Base-by-base conservation (phyloP, 1,140 invertebrate species). In the Drosophila oshimai region DNA sequence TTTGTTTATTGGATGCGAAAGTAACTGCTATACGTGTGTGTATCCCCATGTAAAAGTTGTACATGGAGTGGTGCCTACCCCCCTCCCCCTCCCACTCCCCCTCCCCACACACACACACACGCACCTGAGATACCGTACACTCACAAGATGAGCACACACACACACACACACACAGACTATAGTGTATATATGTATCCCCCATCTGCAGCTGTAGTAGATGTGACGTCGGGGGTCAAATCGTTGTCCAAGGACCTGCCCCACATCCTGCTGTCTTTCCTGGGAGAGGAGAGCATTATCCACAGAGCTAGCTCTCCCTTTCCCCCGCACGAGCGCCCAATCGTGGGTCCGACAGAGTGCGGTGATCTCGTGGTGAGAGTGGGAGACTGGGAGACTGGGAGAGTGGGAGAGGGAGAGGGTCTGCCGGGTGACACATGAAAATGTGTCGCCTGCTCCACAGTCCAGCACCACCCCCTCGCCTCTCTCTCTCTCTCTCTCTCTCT, bases 371-470 rank as follows among this genome's bases (percentile, higher is more conserved):
- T 9, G 45, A 7, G 2, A 9, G 29, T 6, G 55, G 18, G 13
- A 24, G 47, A 26, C 4, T 9, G 13, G 4, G 10, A 0, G 9
- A n/a, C n/a, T n/a, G 29, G 39, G 28, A 4, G 10, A n/a, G n/a
- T n/a, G n/a, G 7, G 42, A 7, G 42, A 18, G 0, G n/a, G 46
- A 1, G 49, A 13, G n/a, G 50, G 22, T 5, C 10, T 54, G 20
- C 17, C 45, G 53, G 74, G 79, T 79, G 79, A 84, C 79, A 84
- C 74, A 62, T 58, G 50, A 58, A 81, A 84, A 86, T 84, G 50
- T 84, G 80, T 84, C 80, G 80, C 74, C 50, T 28, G 45, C 33
- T 18, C 26, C 39, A 24, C 46, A n/a, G n/a, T n/a, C n/a, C 33
- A 17, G 10, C 34, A 10, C 34, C 34, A 12, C 13, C 31, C 12